A percentile compares a stretch with the other conserved stretches of the same genome.
These are phyloP conservation scores for Zophobas morio DNA, from an alignment of 1,140 invertebrate genomes.

Conservation along the genomic window DNA sequence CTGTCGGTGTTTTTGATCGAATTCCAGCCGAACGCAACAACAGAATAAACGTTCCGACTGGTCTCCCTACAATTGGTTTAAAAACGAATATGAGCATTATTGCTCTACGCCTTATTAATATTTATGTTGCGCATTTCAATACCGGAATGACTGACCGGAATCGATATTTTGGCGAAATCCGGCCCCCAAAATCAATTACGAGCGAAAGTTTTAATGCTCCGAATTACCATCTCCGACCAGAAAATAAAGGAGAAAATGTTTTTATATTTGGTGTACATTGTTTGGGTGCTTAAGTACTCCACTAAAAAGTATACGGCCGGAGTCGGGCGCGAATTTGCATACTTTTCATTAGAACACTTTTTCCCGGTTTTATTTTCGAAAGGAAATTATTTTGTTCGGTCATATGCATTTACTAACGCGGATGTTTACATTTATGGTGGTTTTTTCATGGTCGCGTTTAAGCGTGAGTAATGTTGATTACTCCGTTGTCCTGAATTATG, in stretches of 20 bases:
- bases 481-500: conserved; percentile 10
- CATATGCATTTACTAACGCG: conserved; percentile 14
- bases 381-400: conserved; percentile 31
- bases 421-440: conserved; percentile 27
- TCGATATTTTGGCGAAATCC: neutral
- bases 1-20: no score
- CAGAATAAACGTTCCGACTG: no score
- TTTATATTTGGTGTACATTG: conserved; percentile 22
- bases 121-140: no score
- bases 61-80: no score
- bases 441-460: conserved; percentile 12
- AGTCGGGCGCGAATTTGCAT: conserved; percentile 14
- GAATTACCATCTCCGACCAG: neutral
- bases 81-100: no score
- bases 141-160: neutral
- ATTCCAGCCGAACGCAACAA: no score
- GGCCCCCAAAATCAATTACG: no score
- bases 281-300: conserved; percentile 18
- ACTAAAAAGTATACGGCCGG: conserved; percentile 22
- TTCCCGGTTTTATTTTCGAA: conserved; percentile 5
- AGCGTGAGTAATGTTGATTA: conserved; percentile 1
- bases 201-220: conserved; percentile 9
- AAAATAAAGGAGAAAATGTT: conserved; percentile 19
- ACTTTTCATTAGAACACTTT: conserved; percentile 31
- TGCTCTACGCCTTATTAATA: no score